A percentile compares a stretch with the other conserved stretches of the same genome.
Evolutionary conservation across 2,888 invertebrate species (phyloP).

Genomic region (Baccha elongata): DNA sequence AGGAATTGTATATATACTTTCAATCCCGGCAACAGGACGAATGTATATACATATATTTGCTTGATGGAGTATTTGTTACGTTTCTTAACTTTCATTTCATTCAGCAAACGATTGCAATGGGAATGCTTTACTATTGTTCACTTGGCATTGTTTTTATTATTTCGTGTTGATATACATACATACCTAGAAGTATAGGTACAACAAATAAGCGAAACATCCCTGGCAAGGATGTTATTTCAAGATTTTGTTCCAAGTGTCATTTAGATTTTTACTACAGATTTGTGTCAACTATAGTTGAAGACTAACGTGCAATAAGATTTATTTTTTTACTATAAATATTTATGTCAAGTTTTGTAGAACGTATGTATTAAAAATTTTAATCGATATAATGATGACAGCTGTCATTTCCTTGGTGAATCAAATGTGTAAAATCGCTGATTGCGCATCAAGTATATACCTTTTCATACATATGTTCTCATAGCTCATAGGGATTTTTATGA

Average conservation of each 20-base stretch:
- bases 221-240: slow-evolving; percentile 58
- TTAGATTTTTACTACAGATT: slow-evolving; percentile 50
- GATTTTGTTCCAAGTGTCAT: slow-evolving; percentile 52
- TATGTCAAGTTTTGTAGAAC: slow-evolving; percentile 9
- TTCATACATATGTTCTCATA: no score
- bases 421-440: background rate
- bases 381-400: background rate
- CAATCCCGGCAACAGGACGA: slow-evolving; percentile 27
- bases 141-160: slow-evolving; percentile 29
- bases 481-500: no score
- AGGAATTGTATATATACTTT: background rate
- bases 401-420: slow-evolving; percentile 1
- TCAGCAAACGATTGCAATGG: slow-evolving; percentile 29
- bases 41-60: slow-evolving; percentile 22
- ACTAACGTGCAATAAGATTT: background rate
- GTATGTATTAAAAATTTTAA: slow-evolving; percentile 3
- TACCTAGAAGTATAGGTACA: slow-evolving; percentile 1
- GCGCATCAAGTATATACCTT: no score
- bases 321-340: background rate
- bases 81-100: slow-evolving; percentile 33
- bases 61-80: slow-evolving; percentile 46
- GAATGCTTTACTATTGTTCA: slow-evolving; percentile 47
- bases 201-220: slow-evolving; percentile 8
- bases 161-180: slow-evolving; percentile 3
- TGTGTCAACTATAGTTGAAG: slow-evolving; percentile 18